These are phyloP conservation scores for Palythoa grandiflora DNA, from an alignment of 92 coral and sea anemone species.

Conservation along the genomic window DNA sequence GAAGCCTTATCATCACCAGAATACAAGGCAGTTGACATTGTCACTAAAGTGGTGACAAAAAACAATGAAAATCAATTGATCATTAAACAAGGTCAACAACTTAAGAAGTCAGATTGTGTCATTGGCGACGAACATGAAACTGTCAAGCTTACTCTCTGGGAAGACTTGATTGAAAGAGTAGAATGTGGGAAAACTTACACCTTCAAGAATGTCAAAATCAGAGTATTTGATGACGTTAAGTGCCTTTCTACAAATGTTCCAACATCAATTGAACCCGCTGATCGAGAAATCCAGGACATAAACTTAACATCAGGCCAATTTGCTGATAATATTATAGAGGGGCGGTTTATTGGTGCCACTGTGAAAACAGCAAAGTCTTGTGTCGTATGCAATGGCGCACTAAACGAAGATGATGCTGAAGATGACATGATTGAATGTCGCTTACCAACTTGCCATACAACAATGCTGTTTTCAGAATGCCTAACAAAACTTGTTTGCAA, in stretches of 20 bases:
- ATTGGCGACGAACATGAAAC: constrained; percentile 28
- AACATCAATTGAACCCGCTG: constrained; percentile 42
- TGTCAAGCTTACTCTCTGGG: constrained; percentile 39
- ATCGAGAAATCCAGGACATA: constrained; percentile 44
- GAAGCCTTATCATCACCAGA: constrained; percentile 36
- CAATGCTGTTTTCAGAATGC: constrained; percentile 52
- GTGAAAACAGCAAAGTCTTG: constrained; percentile 48
- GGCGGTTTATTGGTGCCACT: constrained; percentile 40
- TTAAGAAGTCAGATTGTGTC: constrained; percentile 30
- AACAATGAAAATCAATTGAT: constrained; percentile 28
- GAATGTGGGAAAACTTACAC: constrained; percentile 31
- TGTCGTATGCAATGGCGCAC: constrained; percentile 51
- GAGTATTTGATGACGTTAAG: constrained; percentile 42
- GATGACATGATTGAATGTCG: constrained; percentile 39
- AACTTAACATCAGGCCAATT: constrained; percentile 46
- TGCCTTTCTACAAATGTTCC: constrained; percentile 36
- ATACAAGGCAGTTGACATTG: constrained; percentile 17
- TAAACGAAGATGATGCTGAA: constrained; percentile 39
- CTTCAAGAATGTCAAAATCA: constrained; percentile 26
- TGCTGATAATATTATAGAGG: constrained; percentile 42
- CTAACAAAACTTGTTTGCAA: constrained; percentile 59
- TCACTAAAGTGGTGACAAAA: constrained; percentile 21
- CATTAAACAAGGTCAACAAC: constrained; percentile 19
- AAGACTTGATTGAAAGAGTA: constrained; percentile 37
- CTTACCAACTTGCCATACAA: constrained; percentile 37